phyloP scores from a whole-genome alignment of 2,797 vertebrate species.

The Hippocampus kuda region DNA sequence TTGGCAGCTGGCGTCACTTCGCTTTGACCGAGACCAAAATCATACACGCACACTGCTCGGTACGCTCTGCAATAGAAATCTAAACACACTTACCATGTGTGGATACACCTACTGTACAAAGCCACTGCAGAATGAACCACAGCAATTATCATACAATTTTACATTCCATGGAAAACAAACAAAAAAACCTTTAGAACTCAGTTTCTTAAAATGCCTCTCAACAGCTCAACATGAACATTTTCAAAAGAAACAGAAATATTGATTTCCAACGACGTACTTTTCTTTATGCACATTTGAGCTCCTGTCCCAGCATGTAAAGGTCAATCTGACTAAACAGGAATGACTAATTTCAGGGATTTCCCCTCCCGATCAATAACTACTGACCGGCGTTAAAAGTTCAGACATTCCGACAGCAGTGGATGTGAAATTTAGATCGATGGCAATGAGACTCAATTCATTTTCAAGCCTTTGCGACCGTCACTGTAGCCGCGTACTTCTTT shows the following conservation, averaged over 20 bases:
- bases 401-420: not conserved
- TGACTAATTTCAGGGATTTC: not conserved
- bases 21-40: not conserved
- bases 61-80: conserved; percentile 5
- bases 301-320: not conserved
- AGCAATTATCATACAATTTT: conserved; percentile 5
- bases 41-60: not conserved
- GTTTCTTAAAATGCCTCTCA: not conserved
- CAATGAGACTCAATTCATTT: not conserved
- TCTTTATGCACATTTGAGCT: not conserved
- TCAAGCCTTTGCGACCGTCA: not conserved
- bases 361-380: too few relatives aligned
- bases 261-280: too few relatives aligned
- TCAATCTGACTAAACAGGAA: not conserved
- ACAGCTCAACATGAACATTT: not conserved
- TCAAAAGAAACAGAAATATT: not conserved
- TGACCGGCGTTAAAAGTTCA: not conserved
- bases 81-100: conserved; percentile 7
- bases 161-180: not conserved
- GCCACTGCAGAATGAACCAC: not conserved
- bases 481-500: not conserved
- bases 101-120: not conserved
- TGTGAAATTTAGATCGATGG: not conserved
- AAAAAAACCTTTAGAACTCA: too few relatives aligned
- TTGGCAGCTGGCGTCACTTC: not conserved